Evolutionary conservation across 2,888 invertebrate species (phyloP).

Genomic region (Scaptomyza polygonia): DNA sequence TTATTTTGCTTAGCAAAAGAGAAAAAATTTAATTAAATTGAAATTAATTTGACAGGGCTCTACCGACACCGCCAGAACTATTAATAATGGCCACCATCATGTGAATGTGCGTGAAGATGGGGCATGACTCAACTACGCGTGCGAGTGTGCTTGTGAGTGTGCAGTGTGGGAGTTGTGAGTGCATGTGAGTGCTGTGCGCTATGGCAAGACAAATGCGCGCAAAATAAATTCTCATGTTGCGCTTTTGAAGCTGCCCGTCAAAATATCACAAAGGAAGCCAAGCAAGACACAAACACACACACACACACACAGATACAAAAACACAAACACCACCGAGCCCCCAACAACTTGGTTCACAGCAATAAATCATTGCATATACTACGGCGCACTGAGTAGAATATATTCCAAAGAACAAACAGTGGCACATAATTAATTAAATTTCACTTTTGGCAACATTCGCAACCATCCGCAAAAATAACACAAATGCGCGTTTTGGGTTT

Average conservation of each 20-base stretch:
- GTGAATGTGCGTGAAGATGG: constrained; percentile 22
- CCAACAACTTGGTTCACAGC: constrained; percentile 23
- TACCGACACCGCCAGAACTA: constrained; percentile 71
- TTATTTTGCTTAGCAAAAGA: constrained; percentile 64
- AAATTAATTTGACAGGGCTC: constrained; percentile 80
- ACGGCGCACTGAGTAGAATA: constrained; percentile 34
- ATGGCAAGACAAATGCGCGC: constrained; percentile 71
- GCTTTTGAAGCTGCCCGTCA: constrained; percentile 73
- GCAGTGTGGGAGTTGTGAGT: constrained; percentile 26
- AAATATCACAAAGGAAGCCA: constrained; percentile 60
- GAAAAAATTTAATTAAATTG: constrained; percentile 76
- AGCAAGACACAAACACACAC: constrained; percentile 13
- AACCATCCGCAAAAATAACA: constrained; percentile 50
- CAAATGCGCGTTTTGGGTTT: constrained; percentile 52
- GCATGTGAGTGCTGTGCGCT: constrained; percentile 42
- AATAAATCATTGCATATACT: constrained; percentile 72
- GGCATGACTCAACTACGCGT: constrained; percentile 20
- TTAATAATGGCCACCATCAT: constrained; percentile 68
- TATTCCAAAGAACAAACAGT: constrained; percentile 19
- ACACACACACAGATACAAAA: constrained; percentile 11
- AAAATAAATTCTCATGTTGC: constrained; percentile 77
- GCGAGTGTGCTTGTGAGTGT: constrained; percentile 21
- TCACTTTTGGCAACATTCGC: constrained; percentile 54
- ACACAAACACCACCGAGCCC: not conserved
- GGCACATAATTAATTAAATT: constrained; percentile 74